phyloP scores from a whole-genome alignment of 2,888 invertebrate species.

The Ectropis crepuscularia region DNA sequence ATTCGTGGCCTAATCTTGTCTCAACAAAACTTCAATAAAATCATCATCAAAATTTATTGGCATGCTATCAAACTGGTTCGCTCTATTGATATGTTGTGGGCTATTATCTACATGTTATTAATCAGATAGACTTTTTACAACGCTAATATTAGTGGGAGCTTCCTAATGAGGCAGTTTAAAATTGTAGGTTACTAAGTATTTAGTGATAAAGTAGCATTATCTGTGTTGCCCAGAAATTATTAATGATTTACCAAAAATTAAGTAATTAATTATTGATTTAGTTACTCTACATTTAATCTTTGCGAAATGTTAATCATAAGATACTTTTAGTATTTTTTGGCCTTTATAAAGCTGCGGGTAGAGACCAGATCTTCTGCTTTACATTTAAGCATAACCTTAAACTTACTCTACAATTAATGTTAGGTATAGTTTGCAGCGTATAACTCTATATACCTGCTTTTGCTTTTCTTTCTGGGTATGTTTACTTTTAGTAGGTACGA shows the following conservation, averaged over 20 bases:
- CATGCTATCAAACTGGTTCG: constrained; percentile 29
- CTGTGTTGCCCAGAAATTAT: constrained; percentile 1
- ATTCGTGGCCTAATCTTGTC: constrained; percentile 14
- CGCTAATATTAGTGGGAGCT: constrained; percentile 9
- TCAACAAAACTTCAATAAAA: constrained; percentile 24
- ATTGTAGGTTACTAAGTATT: background rate
- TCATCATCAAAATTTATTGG: constrained; percentile 24
- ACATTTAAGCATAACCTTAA: no score
- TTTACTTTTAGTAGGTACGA: no score
- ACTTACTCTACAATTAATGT: no score
- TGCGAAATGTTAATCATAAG: no score
- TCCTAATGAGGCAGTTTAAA: constrained; percentile 8
- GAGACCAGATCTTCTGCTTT: no score
- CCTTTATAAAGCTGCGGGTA: no score
- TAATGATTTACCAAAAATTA: background rate
- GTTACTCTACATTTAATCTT: background rate
- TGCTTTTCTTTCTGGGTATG: no score
- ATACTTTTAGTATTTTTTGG: no score
- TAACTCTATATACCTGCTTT: no score
- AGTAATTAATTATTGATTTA: background rate
- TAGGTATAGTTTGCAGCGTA: no score
- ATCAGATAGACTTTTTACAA: constrained; percentile 15
- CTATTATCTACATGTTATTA: constrained; percentile 22
- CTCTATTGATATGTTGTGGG: constrained; percentile 21
- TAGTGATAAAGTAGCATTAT: constrained; percentile 1